phyloP scores from a whole-genome alignment of 2,888 invertebrate genomes.

The Eupithecia exiguata region DNA sequence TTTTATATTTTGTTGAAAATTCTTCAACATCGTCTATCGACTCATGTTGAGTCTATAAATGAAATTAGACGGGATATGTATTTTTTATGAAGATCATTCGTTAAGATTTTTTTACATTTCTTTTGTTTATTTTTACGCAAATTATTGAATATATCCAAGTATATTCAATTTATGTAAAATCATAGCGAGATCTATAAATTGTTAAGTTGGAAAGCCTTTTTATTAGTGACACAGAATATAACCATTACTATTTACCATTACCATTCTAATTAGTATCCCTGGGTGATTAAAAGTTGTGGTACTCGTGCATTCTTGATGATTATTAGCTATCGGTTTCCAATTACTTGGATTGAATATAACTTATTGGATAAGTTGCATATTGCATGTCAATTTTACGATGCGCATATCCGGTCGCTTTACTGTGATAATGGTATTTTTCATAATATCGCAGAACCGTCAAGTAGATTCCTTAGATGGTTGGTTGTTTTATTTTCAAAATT shows the following conservation, averaged over 20 bases:
- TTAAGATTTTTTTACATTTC: not conserved
- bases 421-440: not conserved
- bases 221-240: not conserved
- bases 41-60: conserved; percentile 76
- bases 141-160: not conserved
- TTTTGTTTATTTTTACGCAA: not conserved
- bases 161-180: not conserved
- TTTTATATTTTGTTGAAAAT: conserved; percentile 58
- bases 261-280: not conserved
- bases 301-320: not conserved
- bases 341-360: not conserved
- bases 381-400: not conserved
- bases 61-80: conserved; percentile 15
- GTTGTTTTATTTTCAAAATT: too few relatives aligned
- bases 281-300: not conserved
- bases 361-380: not conserved
- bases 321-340: not conserved
- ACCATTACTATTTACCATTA: not conserved
- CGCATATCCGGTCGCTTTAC: not conserved
- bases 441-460: not conserved
- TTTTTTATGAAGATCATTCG: conserved; percentile 9
- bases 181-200: not conserved
- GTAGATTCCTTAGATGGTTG: not conserved
- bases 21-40: conserved; percentile 63
- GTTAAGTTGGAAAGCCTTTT: not conserved